Evolutionary conservation across 2,797 vertebrate species (phyloP), one percentile per base, ranked within the genome.

Genomic region (Passerculus sandwichensis): DNA sequence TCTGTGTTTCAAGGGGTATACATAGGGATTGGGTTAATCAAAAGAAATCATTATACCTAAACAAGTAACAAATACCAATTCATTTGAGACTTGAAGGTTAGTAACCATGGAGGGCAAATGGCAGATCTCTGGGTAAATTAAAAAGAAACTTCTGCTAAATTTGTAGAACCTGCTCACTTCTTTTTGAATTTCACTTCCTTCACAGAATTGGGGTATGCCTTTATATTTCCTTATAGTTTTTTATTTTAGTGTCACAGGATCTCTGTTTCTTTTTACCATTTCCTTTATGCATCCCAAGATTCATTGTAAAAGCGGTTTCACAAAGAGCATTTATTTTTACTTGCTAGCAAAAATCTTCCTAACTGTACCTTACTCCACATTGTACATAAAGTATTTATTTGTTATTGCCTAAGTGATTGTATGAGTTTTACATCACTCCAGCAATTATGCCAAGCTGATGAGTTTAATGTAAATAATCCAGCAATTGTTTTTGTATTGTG

Each of bases 381-480:
- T 51, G 21, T 62, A 45, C 42, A 80, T 89, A 57, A 87, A 82
- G 26, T 69, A 77, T 74, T 51, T 51, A 51, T 93, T 91, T 90
- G 45, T 69, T 94, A 56, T 67, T 83, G 59, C 79, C 67, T 84
- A 69, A 94, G 66, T 95, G 72, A 89, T 47, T 88, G 25, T 44
- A 40, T 48, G 88, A 72, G 50, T 87, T 89, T 94, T 89, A 74
- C 56, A 91, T 85, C 76, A 89, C 45, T 93, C 67, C 76, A 77
- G 69, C 76, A 94, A 92, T 94, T 92, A 86, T 80, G 73, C 47
- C 96, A 88, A 78, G 38, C 75, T 88, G 85, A 91, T 70, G 87
- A 91, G 34, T 59, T 9, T 42, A 92, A 89, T 82, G 84, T 94
- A 95, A 95, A 95, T 94, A 96, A 95, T 93, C 81, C 92, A 77